Evolutionary conservation across 2,113 vertebrate genomes (phyloP), one percentile per base, ranked within the genome.

Genomic region (Salvelinus alpinus): DNA sequence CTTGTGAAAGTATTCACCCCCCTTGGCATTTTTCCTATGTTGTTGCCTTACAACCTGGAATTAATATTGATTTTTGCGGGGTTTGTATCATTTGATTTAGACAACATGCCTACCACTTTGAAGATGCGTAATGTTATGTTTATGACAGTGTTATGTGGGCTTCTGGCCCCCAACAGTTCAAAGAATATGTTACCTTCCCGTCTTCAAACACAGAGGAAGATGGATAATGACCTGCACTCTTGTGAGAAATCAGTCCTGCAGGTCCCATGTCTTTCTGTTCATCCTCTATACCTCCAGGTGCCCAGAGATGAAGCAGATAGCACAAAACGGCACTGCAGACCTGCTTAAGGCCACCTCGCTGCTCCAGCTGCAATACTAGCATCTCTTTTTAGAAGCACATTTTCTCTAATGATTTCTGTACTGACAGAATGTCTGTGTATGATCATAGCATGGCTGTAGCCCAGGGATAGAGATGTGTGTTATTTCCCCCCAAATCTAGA

Each of bases 251-350:
- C 84, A 82, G 87, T 83, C 82, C 74, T 51, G 48, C 78, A 78
- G 90, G 90, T 89, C 87, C 88, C 90, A 92, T 88, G 84, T 92
- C 90, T 84, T 92, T 92, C 75, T 86, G 82, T 87, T 92, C 84
- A 89, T 86, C 80, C 67, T 74, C 77, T 76, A 79, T 87, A 89
- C 90, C 88, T 91, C 77, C 82, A 88, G 88, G 78, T 90, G 87
- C 80, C 59, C 20, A 78, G 82, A 83, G 87, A 90, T 25, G 54
- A 78, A 85, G 84, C 68, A 76, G 83, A 90, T 85, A 88, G 84
- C 90, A 88, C 57, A 82, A 85, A 77, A 88, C 20, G 51, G 75
- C 73, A 78, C 79, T 76, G 31, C 5, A 72, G 80, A 85, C 77
- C 82, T 82, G 71, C 87, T 78, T 48, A 84, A 79, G 82, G 85